Percentiles rank a stretch among this genome's conserved stretches.
Evolutionary conservation across 1,140 invertebrate species (phyloP).

Genomic region (Drosophila asahinai): DNA sequence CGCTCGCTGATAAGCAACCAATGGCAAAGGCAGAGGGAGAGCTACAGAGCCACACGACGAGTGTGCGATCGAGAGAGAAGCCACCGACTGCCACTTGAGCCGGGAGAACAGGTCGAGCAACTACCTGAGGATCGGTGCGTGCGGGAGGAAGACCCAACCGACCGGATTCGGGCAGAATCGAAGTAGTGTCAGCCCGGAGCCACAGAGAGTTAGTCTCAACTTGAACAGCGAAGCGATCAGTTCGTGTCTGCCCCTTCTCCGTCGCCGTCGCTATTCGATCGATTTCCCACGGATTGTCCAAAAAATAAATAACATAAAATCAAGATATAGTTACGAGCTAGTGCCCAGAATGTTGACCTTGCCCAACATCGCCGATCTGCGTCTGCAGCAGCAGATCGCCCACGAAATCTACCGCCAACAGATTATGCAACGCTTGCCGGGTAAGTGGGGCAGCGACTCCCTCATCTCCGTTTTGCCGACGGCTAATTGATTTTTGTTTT

Average conservation of each 20-base stretch:
- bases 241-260: constrained; percentile 35
- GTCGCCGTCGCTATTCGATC: constrained; percentile 7
- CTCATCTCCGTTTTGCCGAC: constrained; percentile 53
- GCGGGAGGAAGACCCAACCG: constrained; percentile 41
- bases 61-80: constrained; percentile 18
- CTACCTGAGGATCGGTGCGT: constrained; percentile 59
- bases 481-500: constrained; percentile 24
- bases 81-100: constrained; percentile 38
- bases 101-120: constrained; percentile 60
- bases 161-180: constrained; percentile 70
- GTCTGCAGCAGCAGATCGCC: constrained; percentile 83
- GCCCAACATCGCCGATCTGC: constrained; percentile 80
- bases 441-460: constrained; percentile 52
- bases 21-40: constrained; percentile 34
- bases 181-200: constrained; percentile 39
- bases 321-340: constrained; percentile 9
- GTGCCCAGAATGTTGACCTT: constrained; percentile 69
- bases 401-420: constrained; percentile 84
- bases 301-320: not conserved
- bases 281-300: constrained; percentile 3
- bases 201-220: constrained; percentile 65
- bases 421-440: constrained; percentile 84
- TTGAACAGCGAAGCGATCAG: constrained; percentile 63
- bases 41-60: constrained; percentile 9
- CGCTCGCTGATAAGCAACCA: constrained; percentile 45